Conservation (phyloP, 2,113 vertebrate species). For the Martes martes region DNA sequence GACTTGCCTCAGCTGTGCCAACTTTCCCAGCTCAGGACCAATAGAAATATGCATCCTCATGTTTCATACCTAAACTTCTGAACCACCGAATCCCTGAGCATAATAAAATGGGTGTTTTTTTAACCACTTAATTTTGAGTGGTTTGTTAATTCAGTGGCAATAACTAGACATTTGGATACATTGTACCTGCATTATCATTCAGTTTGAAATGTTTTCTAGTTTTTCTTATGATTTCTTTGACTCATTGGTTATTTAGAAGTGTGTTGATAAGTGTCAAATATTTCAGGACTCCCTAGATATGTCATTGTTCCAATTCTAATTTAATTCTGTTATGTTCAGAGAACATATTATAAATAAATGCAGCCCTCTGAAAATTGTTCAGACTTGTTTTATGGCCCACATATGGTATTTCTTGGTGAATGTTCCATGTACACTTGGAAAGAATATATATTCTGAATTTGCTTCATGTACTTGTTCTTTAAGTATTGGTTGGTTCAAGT, state of each 20-base stretch:
- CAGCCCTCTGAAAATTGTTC: not conserved
- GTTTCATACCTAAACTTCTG: not conserved
- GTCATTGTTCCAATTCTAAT: not conserved
- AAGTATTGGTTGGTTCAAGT: not conserved
- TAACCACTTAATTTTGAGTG: not conserved
- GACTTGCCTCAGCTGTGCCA: not conserved
- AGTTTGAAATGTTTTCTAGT: not conserved
- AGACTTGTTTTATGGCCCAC: not conserved
- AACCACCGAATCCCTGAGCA: not conserved
- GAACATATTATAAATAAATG: not conserved
- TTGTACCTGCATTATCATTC: not conserved
- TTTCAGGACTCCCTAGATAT: not conserved
- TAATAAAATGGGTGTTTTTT: not conserved
- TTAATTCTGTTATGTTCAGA: not conserved
- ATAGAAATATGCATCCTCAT: not conserved
- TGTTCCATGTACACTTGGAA: not conserved
- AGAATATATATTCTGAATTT: not conserved
- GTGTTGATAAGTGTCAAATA: not conserved
- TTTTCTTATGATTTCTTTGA: not conserved
- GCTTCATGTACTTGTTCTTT: not conserved
- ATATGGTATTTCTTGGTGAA: not conserved
- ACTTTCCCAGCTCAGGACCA: not conserved
- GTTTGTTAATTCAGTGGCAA: not conserved
- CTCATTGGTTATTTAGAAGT: not conserved
- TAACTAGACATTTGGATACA: not conserved